Base-by-base conservation (phyloP, 1,140 invertebrate species). In the Solenopsis invicta region DNA sequence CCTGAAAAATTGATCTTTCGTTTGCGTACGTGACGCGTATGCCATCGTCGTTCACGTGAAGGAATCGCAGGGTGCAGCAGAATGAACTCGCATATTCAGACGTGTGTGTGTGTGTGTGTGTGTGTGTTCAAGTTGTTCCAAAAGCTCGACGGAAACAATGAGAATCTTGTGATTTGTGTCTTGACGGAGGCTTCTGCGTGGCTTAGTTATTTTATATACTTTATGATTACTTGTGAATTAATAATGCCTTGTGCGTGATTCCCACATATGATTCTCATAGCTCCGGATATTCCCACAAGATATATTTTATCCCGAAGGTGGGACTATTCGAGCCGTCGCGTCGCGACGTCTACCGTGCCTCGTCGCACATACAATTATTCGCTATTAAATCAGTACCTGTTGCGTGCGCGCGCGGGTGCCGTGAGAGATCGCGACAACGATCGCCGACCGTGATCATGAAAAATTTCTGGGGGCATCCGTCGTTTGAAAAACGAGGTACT, bases 341-440 rank as follows among this genome's bases (percentile, higher is more conserved):
- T 52, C 67, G 54, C 24, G 80, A 74, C 41, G 24, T 82, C 54
- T 82, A 34, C 37, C 52, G 50, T 72, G 54, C 16, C 52, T 59
- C 18, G 21, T 18, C 24, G 24, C 37, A 54, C 54, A 34, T 84
- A 87, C 88, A 90, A 86, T 92, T 93, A 91, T 69, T 85, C 87
- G 59, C 29, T 21, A 18, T 69, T 69, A 89, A 91, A 91, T 92
- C 62, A 87, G 72, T 91, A 92, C 91, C 91, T 92, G 91, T 92
- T 92, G 91, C 90, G 54, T 64, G 34, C 0, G 18, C 59, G 59
- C n/a, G 48, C 41, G 61, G 24, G 61, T 21, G 18, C 64, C 45
- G 24, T n/a, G 59, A 12, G 76, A 50, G 59, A 12, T 59, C 34
- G 48, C 24, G 52, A 78, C 37, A 76, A 16, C 56, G 41, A 29